phyloP scores from a whole-genome alignment of 2,797 vertebrate species.

The Hapalemur alaotrensis region DNA sequence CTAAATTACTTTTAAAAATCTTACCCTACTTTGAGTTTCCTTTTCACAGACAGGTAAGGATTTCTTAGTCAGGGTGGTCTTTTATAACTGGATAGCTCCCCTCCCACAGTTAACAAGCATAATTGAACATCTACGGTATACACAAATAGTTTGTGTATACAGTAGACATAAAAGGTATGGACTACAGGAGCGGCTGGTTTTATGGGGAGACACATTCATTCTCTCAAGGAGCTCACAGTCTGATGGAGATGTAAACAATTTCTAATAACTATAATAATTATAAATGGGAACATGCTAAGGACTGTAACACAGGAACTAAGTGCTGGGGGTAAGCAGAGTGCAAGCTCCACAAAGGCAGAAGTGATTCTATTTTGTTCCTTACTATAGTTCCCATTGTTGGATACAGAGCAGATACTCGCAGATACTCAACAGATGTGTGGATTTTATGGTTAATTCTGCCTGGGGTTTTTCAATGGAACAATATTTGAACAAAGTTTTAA shows the following conservation, averaged over 20 bases:
- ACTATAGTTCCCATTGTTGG: background rate
- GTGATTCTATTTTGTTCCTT: background rate
- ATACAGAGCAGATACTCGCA: background rate
- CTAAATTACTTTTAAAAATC: conserved; percentile 56
- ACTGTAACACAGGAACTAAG: background rate
- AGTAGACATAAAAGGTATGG: background rate
- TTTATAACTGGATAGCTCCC: background rate
- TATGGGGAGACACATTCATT: background rate
- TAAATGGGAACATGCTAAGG: background rate
- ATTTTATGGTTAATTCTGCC: conserved; percentile 11
- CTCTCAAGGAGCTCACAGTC: background rate
- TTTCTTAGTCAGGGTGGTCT: background rate
- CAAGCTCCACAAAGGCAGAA: background rate
- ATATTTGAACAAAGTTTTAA: conserved; percentile 19
- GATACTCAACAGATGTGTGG: background rate
- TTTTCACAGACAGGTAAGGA: conserved; percentile 28
- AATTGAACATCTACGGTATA: background rate
- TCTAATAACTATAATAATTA: background rate
- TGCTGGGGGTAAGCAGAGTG: background rate
- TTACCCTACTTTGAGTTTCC: conserved; percentile 1
- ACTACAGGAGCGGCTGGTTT: background rate
- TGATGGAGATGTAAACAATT: background rate
- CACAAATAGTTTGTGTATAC: background rate
- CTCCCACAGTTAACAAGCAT: background rate
- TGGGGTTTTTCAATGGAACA: conserved; percentile 10